phyloP scores from a whole-genome alignment of 1,140 invertebrate genomes.

The Lepidurus packardi region DNA sequence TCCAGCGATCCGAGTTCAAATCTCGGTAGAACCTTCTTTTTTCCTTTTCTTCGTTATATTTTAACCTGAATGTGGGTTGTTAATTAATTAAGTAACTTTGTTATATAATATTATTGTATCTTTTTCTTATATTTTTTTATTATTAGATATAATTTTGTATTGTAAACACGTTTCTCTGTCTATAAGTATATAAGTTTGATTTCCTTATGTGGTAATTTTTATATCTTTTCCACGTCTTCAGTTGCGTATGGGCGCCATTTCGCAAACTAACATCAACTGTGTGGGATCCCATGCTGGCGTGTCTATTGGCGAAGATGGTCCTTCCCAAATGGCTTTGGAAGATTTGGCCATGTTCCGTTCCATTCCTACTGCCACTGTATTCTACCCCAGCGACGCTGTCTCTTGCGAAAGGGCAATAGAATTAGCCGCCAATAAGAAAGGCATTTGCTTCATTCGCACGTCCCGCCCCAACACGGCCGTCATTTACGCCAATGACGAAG shows the following conservation, averaged over 20 bases:
- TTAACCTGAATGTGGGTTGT: background rate
- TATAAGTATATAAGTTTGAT: background rate
- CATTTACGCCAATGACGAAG: constrained; percentile 80
- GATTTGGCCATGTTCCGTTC: constrained; percentile 93
- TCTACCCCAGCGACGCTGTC: constrained; percentile 96
- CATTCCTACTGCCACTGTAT: constrained; percentile 84
- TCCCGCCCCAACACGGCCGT: constrained; percentile 84
- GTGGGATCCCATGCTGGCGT: constrained; percentile 91
- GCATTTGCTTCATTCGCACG: constrained; percentile 93
- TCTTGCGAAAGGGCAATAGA: constrained; percentile 88
- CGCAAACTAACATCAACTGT: constrained; percentile 95
- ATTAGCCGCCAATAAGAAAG: constrained; percentile 89
- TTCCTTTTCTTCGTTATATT: background rate
- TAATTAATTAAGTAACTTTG: constrained; percentile 23
- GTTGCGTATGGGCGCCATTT: constrained; percentile 98
- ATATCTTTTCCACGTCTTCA: constrained; percentile 42
- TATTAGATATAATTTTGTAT: constrained; percentile 37
- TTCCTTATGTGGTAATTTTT: background rate
- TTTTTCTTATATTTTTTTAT: constrained; percentile 33
- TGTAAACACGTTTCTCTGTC: background rate
- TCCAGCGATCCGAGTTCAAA: constrained; percentile 59
- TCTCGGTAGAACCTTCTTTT: constrained; percentile 51
- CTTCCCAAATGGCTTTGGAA: constrained; percentile 99
- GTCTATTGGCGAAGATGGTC: constrained; percentile 94
- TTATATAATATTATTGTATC: background rate